Percentiles rank a stretch among this genome's conserved stretches.
Conservation (phyloP, 2,113 vertebrate genomes). For the Apeltes quadracus region DNA sequence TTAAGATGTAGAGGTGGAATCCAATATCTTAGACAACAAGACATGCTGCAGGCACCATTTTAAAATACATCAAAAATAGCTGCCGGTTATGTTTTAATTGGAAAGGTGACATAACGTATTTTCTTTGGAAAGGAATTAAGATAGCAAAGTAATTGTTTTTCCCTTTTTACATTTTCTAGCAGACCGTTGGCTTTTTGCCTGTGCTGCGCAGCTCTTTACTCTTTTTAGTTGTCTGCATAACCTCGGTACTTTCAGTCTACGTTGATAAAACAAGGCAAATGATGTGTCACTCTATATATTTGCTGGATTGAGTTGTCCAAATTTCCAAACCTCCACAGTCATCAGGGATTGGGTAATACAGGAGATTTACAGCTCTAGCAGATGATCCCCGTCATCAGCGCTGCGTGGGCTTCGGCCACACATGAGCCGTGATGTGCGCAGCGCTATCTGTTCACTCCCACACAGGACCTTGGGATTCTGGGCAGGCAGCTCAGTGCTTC, state of each 20-base stretch:
- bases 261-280: neutral
- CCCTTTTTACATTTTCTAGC: conserved; percentile 54
- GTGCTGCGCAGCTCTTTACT: conserved; percentile 14
- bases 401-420: conserved; percentile 62
- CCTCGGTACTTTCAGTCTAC: neutral
- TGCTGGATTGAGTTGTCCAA: neutral
- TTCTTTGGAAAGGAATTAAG: conserved; percentile 81
- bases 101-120: conserved; percentile 77
- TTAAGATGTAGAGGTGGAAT: conserved; percentile 63
- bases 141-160: conserved; percentile 75
- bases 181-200: conserved; percentile 12
- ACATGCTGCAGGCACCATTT: conserved; percentile 66
- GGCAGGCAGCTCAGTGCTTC: conserved; percentile 38
- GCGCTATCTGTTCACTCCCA: conserved; percentile 64
- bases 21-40: conserved; percentile 68
- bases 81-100: conserved; percentile 80
- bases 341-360: conserved; percentile 27
- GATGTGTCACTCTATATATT: neutral
- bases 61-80: conserved; percentile 75
- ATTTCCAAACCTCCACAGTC: conserved; percentile 2
- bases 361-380: conserved; percentile 51
- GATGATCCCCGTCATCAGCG: conserved; percentile 57
- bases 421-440: conserved; percentile 55
- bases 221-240: conserved; percentile 19
- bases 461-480: conserved; percentile 63